Evolutionary conservation across 1,140 invertebrate genomes (phyloP).

Genomic region (Lamellibrachia luymesi): DNA sequence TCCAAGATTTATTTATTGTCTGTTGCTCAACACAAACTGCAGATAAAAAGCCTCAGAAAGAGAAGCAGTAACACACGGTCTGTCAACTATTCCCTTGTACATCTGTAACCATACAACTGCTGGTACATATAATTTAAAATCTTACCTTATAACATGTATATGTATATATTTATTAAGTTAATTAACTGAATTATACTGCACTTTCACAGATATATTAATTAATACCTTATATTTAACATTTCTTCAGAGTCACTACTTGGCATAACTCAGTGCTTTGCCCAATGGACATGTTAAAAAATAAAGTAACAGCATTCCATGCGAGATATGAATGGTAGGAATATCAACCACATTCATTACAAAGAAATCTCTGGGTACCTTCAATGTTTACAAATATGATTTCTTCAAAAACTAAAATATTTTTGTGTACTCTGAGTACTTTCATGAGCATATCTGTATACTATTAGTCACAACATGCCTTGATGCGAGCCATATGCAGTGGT

Average conservation of each 20-base stretch:
- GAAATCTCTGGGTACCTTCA: neutral
- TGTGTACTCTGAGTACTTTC: neutral
- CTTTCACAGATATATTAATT: too few relatives aligned
- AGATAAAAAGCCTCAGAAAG: neutral
- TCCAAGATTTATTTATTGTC: neutral
- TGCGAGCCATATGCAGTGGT: conserved; percentile 37
- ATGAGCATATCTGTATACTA: too few relatives aligned
- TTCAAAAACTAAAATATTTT: neutral
- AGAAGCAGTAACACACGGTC: neutral
- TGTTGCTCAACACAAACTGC: neutral
- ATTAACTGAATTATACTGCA: too few relatives aligned
- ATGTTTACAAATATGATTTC: neutral
- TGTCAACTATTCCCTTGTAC: neutral
- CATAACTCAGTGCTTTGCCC: too few relatives aligned
- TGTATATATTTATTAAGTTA: too few relatives aligned
- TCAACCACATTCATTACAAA: neutral
- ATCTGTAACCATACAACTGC: neutral
- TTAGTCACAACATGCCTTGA: conserved; percentile 40
- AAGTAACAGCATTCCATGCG: neutral
- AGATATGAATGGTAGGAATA: neutral
- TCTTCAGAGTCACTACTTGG: too few relatives aligned
- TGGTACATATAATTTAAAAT: neutral
- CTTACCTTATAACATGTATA: neutral
- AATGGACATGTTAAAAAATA: neutral
- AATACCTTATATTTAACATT: too few relatives aligned